phyloP scores from a whole-genome alignment of 2,888 invertebrate species.

The Drosophila putrida region DNA sequence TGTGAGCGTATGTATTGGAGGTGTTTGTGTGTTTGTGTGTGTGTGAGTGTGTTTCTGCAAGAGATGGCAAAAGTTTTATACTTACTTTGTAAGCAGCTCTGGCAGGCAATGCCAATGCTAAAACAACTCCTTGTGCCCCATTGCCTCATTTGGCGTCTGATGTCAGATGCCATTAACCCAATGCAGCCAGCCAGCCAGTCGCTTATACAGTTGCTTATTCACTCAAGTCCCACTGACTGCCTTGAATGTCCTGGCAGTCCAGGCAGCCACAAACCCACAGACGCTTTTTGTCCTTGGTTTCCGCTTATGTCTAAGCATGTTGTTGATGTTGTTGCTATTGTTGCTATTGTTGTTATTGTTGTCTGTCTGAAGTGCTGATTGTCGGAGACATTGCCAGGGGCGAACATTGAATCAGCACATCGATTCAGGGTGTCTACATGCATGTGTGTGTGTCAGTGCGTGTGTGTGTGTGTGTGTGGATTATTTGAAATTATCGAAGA shows the following conservation, averaged over 20 bases:
- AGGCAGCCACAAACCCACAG: conserved; percentile 44
- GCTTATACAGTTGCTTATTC: conserved; percentile 59
- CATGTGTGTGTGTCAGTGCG: conserved; percentile 17
- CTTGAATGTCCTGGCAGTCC: conserved; percentile 22
- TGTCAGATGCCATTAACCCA: conserved; percentile 57
- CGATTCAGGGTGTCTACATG: conserved; percentile 22
- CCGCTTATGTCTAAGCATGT: conserved; percentile 23
- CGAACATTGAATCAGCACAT: conserved; percentile 49
- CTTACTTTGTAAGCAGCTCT: conserved; percentile 68
- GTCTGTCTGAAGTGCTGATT: conserved; percentile 62
- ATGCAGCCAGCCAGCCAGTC: conserved; percentile 36
- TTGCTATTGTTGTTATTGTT: conserved; percentile 1
- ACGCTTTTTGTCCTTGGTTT: conserved; percentile 46
- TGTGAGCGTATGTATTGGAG: conserved; percentile 43
- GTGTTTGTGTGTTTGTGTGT: conserved; percentile 38
- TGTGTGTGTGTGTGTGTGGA: conserved; percentile 45
- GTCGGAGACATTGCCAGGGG: conserved; percentile 51
- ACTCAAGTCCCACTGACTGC: conserved; percentile 36
- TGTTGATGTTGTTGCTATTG: conserved; percentile 15
- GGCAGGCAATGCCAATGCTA: conserved; percentile 47
- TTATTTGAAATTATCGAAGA: conserved; percentile 79
- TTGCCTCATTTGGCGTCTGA: conserved; percentile 17
- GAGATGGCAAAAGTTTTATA: conserved; percentile 73
- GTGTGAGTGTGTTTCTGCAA: conserved; percentile 44
- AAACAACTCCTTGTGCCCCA: conserved; percentile 2